Evolutionary conservation across 2,113 vertebrate genomes (phyloP).

Genomic region (Enhydra lutris): DNA sequence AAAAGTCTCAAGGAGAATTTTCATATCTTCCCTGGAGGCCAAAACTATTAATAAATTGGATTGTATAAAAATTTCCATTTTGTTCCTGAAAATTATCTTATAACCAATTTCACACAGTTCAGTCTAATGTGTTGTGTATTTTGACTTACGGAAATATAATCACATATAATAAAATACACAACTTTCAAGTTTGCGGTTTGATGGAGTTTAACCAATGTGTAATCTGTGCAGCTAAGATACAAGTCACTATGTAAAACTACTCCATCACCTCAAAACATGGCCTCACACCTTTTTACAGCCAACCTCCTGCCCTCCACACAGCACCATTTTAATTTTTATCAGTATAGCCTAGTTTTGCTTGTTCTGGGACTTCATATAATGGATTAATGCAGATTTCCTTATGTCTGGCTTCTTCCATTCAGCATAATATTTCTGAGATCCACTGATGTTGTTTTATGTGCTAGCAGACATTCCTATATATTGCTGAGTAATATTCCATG

Average conservation of each 20-base stretch:
- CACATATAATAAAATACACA: background rate
- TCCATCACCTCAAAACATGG: background rate
- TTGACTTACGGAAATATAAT: background rate
- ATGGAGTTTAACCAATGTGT: background rate
- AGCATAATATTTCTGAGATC: background rate
- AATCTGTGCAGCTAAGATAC: background rate
- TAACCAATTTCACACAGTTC: background rate
- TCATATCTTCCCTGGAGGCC: background rate
- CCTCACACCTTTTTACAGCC: background rate
- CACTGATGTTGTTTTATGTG: rapidly evolving
- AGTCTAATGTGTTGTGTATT: background rate
- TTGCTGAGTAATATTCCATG: background rate
- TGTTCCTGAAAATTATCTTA: background rate
- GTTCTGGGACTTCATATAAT: background rate
- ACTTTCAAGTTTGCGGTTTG: background rate
- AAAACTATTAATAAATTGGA: background rate
- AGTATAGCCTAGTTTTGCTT: background rate
- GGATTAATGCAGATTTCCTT: background rate
- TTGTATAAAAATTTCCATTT: background rate
- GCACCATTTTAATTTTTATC: background rate
- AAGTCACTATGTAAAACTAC: background rate
- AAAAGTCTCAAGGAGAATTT: background rate
- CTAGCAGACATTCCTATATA: background rate
- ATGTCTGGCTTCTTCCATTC: background rate
- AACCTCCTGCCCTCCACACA: background rate